Conservation (phyloP, 2,113 vertebrate genomes). For the Syrmaticus mikado region DNA sequence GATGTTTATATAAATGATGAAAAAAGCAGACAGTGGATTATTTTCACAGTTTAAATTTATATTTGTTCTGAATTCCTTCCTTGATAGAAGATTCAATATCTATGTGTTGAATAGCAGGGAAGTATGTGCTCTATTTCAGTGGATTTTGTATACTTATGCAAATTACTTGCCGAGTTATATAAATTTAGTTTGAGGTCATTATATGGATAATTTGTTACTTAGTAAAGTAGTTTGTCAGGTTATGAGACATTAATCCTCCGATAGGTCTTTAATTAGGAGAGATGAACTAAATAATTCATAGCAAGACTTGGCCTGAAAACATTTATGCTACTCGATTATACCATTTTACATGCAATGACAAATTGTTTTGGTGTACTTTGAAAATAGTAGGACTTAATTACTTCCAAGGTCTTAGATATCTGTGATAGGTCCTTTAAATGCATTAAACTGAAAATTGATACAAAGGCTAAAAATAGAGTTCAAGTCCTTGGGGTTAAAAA, state of each 20-base stretch:
- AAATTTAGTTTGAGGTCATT: conserved; percentile 80
- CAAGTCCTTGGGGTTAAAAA: conserved; percentile 67
- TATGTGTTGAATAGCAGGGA: not conserved
- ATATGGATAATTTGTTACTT: conserved; percentile 81
- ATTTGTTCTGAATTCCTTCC: conserved; percentile 6
- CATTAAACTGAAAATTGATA: conserved; percentile 75
- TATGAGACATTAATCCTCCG: conserved; percentile 82
- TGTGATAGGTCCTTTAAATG: conserved; percentile 75
- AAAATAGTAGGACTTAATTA: conserved; percentile 79
- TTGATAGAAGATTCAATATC: not conserved
- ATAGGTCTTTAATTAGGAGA: conserved; percentile 83
- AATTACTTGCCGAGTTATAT: conserved; percentile 69
- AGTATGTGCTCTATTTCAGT: conserved; percentile 10
- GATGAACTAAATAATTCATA: conserved; percentile 84
- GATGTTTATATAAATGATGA: conserved; percentile 8
- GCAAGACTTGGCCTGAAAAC: conserved; percentile 79
- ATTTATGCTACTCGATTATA: conserved; percentile 81
- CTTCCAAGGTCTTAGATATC: conserved; percentile 78
- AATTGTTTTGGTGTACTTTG: conserved; percentile 82
- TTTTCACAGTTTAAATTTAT: not conserved
- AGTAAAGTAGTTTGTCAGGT: conserved; percentile 81
- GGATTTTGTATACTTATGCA: conserved; percentile 52
- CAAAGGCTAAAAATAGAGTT: conserved; percentile 78
- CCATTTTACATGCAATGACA: conserved; percentile 80
- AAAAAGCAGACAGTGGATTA: not conserved